Conservation (phyloP, 2,797 vertebrate species). For the Cyclopterus lumpus region DNA sequence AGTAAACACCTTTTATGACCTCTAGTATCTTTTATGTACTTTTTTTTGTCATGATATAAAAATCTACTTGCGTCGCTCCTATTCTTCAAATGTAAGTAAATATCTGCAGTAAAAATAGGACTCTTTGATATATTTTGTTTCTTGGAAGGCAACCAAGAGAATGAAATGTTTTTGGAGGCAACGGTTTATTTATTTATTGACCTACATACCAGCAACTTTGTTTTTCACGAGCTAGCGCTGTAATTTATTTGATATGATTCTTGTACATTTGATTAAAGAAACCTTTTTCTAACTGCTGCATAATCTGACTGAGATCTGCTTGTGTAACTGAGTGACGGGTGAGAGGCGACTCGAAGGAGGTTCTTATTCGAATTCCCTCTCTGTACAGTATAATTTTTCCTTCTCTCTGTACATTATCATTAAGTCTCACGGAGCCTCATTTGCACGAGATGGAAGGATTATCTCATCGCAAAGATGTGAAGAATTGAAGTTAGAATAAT, state of each 20-base stretch:
- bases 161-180: neutral
- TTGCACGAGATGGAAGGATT: constrained; percentile 21
- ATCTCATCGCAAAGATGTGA: neutral
- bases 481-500: neutral
- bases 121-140: neutral
- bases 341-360: too few species aligned
- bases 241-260: too few species aligned
- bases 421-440: neutral
- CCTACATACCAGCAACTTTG: too few species aligned
- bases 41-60: neutral
- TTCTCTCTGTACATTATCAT: neutral
- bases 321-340: too few species aligned
- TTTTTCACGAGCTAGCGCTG: too few species aligned
- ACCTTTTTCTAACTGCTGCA: too few species aligned
- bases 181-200: too few species aligned
- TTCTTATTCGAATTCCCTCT: too few species aligned
- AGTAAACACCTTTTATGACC: neutral
- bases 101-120: neutral
- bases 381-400: neutral
- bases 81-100: neutral
- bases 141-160: neutral
- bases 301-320: too few species aligned
- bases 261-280: too few species aligned
- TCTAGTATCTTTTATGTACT: neutral
- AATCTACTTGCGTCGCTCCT: neutral